These are phyloP conservation scores for Lasioglossum malachurum DNA, from an alignment of 2,888 invertebrate species.

Conservation along the genomic window DNA sequence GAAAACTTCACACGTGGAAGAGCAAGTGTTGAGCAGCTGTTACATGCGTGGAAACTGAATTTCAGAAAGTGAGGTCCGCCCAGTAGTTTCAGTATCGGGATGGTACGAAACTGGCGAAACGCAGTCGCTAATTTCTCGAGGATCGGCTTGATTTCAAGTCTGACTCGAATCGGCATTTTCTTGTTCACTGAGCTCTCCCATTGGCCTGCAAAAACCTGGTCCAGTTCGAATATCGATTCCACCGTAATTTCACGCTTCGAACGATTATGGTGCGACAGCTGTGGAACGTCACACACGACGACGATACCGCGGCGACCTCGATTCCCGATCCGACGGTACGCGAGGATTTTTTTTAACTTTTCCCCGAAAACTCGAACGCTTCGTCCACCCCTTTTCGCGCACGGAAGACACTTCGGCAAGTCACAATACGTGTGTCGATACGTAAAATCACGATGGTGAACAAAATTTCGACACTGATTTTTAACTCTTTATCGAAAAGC, in stretches of 20 bases:
- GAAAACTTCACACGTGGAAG: neutral
- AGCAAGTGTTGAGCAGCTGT: neutral
- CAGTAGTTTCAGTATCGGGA: neutral
- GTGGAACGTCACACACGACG: slow-evolving; percentile 62
- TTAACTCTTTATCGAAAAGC: neutral
- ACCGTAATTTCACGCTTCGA: slow-evolving; percentile 70
- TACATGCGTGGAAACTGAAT: neutral
- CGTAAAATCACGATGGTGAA: neutral
- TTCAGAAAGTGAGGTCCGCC: neutral
- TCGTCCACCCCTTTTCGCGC: neutral
- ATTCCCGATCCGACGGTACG: slow-evolving; percentile 53
- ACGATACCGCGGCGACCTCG: slow-evolving; percentile 35
- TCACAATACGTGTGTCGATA: neutral
- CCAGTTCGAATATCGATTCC: slow-evolving; percentile 68
- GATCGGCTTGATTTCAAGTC: slow-evolving; percentile 31
- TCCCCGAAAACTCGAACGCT: neutral
- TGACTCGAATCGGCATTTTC: slow-evolving; percentile 52
- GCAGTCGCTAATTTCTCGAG: slow-evolving; percentile 33
- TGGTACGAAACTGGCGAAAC: neutral
- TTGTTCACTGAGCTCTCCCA: slow-evolving; percentile 58
- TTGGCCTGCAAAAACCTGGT: slow-evolving; percentile 60
- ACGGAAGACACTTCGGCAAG: neutral
- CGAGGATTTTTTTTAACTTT: slow-evolving; percentile 45
- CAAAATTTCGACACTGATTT: slow-evolving; percentile 13
- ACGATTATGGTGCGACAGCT: slow-evolving; percentile 72